Evolutionary conservation across 2,113 vertebrate genomes (phyloP).

Genomic region (Pomatorhinus ruficollis): DNA sequence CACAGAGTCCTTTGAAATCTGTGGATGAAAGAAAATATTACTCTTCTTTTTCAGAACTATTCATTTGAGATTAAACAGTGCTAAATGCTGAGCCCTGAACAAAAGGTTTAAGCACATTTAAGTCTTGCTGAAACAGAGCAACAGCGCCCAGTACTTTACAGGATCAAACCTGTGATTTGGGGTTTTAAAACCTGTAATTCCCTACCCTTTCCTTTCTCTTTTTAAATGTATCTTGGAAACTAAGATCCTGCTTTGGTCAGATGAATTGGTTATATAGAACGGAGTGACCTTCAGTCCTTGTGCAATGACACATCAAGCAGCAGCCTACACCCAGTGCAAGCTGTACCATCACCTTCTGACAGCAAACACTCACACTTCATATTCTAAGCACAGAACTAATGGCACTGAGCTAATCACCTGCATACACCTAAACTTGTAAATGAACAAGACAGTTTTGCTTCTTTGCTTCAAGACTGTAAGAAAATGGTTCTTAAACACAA

Average conservation of each 20-base stretch:
- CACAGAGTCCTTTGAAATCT: slow-evolving; percentile 12
- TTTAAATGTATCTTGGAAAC: neutral
- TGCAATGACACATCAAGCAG: neutral
- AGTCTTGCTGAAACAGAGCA: slow-evolving; percentile 2
- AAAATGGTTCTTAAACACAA: neutral
- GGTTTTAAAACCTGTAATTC: neutral
- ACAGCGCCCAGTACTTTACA: neutral
- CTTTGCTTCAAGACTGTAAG: neutral
- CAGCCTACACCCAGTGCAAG: neutral
- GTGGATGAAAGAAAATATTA: slow-evolving; percentile 7
- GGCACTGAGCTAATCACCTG: neutral
- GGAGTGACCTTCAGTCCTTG: neutral
- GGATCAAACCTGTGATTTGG: neutral
- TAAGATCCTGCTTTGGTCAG: neutral
- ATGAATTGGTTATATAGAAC: neutral
- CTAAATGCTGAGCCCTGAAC: slow-evolving; percentile 3
- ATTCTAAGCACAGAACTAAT: neutral
- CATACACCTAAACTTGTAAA: neutral
- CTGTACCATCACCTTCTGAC: neutral
- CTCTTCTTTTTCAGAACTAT: neutral
- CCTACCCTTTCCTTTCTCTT: neutral
- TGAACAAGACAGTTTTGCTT: neutral
- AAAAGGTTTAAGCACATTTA: slow-evolving; percentile 16
- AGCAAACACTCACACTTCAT: neutral
- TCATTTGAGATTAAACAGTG: slow-evolving; percentile 36